These are phyloP conservation scores for Cryptosula pallasiana DNA, from an alignment of 2,888 invertebrate species.

Conservation along the genomic window DNA sequence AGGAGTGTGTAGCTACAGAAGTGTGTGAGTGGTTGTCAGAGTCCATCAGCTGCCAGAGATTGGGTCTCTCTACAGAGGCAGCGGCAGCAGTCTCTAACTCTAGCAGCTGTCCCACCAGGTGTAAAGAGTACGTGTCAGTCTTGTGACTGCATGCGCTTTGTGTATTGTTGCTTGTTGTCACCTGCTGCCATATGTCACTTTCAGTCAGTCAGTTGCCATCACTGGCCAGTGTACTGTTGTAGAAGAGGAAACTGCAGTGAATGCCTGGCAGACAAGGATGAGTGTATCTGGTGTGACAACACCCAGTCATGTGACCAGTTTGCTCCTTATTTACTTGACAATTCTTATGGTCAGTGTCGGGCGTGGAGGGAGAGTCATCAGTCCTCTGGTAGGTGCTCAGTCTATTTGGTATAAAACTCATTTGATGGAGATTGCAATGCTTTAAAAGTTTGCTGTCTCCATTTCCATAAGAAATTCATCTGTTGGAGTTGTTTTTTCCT, in stretches of 20 bases:
- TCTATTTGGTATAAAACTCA: too few species aligned
- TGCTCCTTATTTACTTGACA: constrained; percentile 89
- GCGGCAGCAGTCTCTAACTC: neutral
- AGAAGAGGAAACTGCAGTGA: constrained; percentile 43
- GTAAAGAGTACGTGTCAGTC: constrained; percentile 66
- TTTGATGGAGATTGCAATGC: too few species aligned
- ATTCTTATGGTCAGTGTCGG: constrained; percentile 84
- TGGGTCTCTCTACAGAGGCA: constrained; percentile 35
- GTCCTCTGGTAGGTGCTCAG: neutral
- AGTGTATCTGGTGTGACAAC: constrained; percentile 94
- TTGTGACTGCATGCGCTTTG: neutral
- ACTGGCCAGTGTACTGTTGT: constrained; percentile 24
- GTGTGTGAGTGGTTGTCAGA: constrained; percentile 71
- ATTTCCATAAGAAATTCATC: too few species aligned
- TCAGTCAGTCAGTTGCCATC: neutral
- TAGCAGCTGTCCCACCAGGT: constrained; percentile 72
- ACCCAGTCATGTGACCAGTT: constrained; percentile 86
- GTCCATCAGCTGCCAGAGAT: constrained; percentile 59
- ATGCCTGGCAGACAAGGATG: constrained; percentile 77
- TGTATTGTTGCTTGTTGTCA: neutral
- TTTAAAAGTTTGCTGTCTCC: too few species aligned
- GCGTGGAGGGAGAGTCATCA: constrained; percentile 73
- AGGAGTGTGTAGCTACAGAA: constrained; percentile 75
- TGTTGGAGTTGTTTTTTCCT: too few species aligned
- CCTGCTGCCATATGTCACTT: neutral